Evolutionary conservation across 35 echinoderm and acorn worm species (phyloP).

Genomic region (Acanthaster planci): DNA sequence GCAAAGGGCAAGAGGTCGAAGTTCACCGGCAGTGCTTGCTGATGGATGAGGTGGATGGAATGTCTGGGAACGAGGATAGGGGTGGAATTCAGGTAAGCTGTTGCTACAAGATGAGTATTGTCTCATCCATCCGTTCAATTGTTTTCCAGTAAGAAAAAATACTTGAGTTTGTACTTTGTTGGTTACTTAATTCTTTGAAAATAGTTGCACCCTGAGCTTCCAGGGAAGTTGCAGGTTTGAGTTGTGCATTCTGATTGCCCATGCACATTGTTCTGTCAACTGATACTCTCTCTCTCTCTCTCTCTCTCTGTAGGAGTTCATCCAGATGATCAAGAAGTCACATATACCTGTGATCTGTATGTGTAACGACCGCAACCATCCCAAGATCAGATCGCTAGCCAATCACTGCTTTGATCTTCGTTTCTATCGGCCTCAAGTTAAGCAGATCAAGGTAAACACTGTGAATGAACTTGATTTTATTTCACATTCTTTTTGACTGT

Average conservation of each 20-base stretch:
- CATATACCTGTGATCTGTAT: slow-evolving; percentile 93
- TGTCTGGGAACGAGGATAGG: slow-evolving; percentile 96
- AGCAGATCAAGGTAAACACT: slow-evolving; percentile 82
- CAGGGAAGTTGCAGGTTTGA: not conserved
- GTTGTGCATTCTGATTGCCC: not conserved
- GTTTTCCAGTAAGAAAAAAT: not conserved
- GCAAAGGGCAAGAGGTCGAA: slow-evolving; percentile 59
- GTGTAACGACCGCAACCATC: slow-evolving; percentile 86
- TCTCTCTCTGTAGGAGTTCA: slow-evolving; percentile 69
- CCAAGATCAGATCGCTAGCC: slow-evolving; percentile 85
- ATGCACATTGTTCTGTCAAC: not conserved
- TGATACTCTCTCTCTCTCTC: not conserved
- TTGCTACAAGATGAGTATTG: not conserved
- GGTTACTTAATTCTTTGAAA: not conserved
- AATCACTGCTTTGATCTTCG: slow-evolving; percentile 96
- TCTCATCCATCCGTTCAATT: not conserved
- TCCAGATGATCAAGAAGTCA: slow-evolving; percentile 87
- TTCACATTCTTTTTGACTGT: not conserved
- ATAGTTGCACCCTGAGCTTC: no score
- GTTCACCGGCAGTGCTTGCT: slow-evolving; percentile 83
- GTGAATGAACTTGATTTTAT: not conserved
- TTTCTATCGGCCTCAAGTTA: slow-evolving; percentile 78
- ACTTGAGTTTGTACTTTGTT: not conserved
- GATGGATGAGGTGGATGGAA: slow-evolving; percentile 97
- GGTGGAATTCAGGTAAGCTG: slow-evolving; percentile 85